A percentile compares a stretch with the other conserved stretches of the same genome.
phyloP scores from a whole-genome alignment of 2,113 vertebrate species.

The Seriola aureovittata region DNA sequence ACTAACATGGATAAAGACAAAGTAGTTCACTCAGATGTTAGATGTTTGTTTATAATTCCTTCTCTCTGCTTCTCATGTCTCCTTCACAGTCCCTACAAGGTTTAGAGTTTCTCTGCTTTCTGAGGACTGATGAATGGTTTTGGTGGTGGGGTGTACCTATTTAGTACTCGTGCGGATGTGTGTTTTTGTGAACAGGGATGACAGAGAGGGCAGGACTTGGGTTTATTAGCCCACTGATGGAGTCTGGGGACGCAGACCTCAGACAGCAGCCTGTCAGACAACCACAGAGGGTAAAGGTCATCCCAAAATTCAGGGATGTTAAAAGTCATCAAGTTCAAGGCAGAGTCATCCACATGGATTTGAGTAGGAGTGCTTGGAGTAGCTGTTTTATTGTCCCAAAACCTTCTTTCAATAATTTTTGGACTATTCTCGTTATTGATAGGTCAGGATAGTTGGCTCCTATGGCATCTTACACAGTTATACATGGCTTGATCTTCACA shows the following conservation, averaged over 20 bases:
- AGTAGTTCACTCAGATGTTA: neutral
- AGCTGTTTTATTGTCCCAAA: neutral
- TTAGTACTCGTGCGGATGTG: conserved; percentile 10
- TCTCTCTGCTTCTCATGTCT: neutral
- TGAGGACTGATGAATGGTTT: conserved; percentile 37
- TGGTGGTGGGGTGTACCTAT: neutral
- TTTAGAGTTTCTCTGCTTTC: conserved; percentile 26
- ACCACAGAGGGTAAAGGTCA: conserved; percentile 63
- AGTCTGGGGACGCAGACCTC: conserved; percentile 34
- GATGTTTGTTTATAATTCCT: neutral
- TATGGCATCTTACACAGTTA: neutral
- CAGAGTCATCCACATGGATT: neutral
- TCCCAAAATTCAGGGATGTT: conserved; percentile 9
- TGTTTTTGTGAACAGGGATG: conserved; percentile 31
- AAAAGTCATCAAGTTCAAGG: conserved; percentile 1
- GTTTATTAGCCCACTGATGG: conserved; percentile 51
- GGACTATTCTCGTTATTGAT: neutral
- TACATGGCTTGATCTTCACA: neutral
- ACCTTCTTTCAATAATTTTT: neutral
- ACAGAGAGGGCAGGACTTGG: conserved; percentile 21
- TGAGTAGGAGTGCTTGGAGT: neutral
- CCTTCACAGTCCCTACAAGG: neutral
- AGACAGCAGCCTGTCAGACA: conserved; percentile 40
- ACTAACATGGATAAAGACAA: neutral
- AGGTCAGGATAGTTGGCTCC: neutral